Base-by-base conservation (phyloP, 2,797 vertebrate genomes). In the Neosilurus mollespiculum region DNA sequence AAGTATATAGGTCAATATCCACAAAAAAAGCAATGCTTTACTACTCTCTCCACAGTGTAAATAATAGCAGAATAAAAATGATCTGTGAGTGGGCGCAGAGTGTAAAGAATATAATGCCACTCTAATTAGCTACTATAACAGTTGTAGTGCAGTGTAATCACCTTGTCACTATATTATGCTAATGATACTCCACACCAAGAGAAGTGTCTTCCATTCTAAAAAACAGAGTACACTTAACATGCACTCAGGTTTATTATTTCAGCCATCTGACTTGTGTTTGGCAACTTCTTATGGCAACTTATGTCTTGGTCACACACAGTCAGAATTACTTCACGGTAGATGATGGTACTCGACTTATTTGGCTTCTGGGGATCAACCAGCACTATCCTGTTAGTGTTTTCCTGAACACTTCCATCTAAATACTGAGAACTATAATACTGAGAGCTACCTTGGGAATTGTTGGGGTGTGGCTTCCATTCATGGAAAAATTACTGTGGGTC, bases 41-140 rank as follows among this genome's bases (percentile, higher is more conserved):
- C 14, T 30, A 15, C n/a, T 5, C 53, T 75, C 9, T 22, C 26
- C 58, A 26, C 24, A 56, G 72, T 75, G 16, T 58, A 58, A 75
- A 75, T 10, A 58, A 75, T 43, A 43, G 43, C 1, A n/a, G 10
- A 15, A 58, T 76, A 76, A 18, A 18, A 22, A 30, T 15, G 73
- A 77, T 15, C 20, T 77, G 56, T 59, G 9, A 77, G 8, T 53
- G 24, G 18, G 24, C 43, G 18, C 51, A 62, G 34, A 80, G 15
- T n/a, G 22, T 64, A 54, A 72, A 61, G 12, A 43, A 34, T 62
- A 62, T 7, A 49, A 49, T n/a, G 3, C 34, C 58, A 78, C 4
- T 24, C 16, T 62, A 83, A 83, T 54, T 24, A 79, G 58, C 18
- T 16, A 59, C 14, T 22, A 70, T 71, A 34, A 64, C 54, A 79